Evolutionary conservation across 2,888 invertebrate species (phyloP), one percentile per base, ranked within the genome.

Genomic region (Tetanocera ferruginea): DNA sequence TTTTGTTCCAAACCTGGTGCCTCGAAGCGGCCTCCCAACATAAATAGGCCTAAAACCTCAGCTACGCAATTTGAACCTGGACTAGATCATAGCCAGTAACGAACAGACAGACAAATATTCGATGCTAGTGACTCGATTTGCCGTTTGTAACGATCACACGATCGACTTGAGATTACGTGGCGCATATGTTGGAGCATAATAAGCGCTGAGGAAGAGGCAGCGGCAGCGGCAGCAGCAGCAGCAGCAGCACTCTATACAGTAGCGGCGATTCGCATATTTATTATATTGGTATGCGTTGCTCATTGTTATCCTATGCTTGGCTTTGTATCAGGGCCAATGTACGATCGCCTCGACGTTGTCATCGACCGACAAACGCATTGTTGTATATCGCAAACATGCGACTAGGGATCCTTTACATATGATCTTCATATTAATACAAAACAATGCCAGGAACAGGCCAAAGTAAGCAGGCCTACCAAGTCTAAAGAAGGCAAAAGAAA

Each of bases 201-300:
- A 71, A n/a, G 51, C 17, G 25, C 14, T 9, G 43, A 43, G 25
- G 60, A 49, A 74, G 62, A 60, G 43, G 73, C 5, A 49, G 57
- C 28, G 17, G 55, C 25, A 28, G 28, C 5, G 51, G 64, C 6
- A 6, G 51, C 17, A 11, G 28, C n/a, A n/a, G 55, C 37, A 9
- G 9, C 17, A n/a, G 28, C 28, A 62, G 11, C 62, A 4, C 55
- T 11, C 25, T n/a, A 73, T 14, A 60, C 73, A 66, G 74, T 74
- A 74, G 74, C 74, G 31, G 74, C 31, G 23, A 64, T 74, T 64
- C 74, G 64, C 74, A 74, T 74, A 74, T 74, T 74, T 74, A 74
- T 74, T 52, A 74, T 74, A 64, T 52, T 64, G 74, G 31, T 74
- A 62, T 74, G 74, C 74, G 74, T 74, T 49, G 64, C 64, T 66